Evolutionary conservation across 2,797 vertebrate genomes (phyloP).

Genomic region (Spea hammondii): DNA sequence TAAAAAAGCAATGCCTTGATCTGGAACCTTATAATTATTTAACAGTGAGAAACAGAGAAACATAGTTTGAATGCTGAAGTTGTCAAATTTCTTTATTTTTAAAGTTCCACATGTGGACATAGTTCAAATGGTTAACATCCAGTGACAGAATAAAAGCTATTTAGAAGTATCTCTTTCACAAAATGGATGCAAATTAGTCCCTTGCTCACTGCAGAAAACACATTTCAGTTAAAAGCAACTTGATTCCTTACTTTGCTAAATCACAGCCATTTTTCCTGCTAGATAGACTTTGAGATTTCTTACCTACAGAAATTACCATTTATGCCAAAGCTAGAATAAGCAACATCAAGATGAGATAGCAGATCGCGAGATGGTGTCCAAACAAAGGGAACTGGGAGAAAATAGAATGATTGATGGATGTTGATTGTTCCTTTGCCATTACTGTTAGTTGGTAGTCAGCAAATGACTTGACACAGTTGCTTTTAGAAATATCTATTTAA

Average conservation of each 20-base stretch:
- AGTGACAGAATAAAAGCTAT: too few relatives aligned
- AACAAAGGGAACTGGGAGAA: conserved; percentile 10
- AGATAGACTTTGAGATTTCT: conserved; percentile 2
- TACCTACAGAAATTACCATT: conserved; percentile 3
- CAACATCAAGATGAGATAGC: conserved; percentile 21
- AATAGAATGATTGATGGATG: conserved; percentile 27
- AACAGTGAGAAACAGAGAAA: too few relatives aligned
- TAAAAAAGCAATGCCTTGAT: too few relatives aligned
- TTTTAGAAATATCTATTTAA: conserved; percentile 2
- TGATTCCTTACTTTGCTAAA: background rate
- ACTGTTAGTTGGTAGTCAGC: conserved; percentile 4
- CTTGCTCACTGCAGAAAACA: background rate
- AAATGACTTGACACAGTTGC: conserved; percentile 20
- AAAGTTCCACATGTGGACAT: too few relatives aligned
- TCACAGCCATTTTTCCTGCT: conserved; percentile 2
- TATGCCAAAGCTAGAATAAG: background rate
- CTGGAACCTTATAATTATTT: too few relatives aligned
- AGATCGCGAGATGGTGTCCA: conserved; percentile 14
- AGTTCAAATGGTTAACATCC: too few relatives aligned
- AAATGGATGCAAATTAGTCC: background rate
- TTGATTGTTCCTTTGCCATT: conserved; percentile 12
- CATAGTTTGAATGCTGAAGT: too few relatives aligned
- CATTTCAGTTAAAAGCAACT: background rate
- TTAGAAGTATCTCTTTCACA: background rate
- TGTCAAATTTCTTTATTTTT: too few relatives aligned